phyloP scores from a whole-genome alignment of 2,113 vertebrate species.

The Myrmecobius fasciatus region DNA sequence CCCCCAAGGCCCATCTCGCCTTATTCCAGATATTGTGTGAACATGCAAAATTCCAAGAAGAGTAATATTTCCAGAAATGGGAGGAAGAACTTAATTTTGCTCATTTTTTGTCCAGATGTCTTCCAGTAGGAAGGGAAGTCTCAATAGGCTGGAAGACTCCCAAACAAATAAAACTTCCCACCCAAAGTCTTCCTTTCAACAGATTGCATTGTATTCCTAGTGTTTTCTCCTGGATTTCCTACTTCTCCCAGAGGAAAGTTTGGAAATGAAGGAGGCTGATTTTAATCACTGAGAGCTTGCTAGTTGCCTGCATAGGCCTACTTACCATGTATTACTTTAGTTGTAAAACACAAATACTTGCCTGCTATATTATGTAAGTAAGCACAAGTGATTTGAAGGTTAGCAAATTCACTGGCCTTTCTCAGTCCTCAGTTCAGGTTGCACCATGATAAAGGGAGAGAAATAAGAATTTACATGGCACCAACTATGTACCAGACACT shows the following conservation, averaged over 20 bases:
- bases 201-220: conserved; percentile 50
- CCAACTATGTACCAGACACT: not conserved
- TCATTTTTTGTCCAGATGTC: conserved; percentile 74
- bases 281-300: not conserved
- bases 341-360: not conserved
- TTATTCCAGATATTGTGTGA: conserved; percentile 60
- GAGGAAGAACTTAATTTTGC: conserved; percentile 70
- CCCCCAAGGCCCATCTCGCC: conserved; percentile 56
- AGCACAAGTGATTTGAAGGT: not conserved
- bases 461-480: not conserved
- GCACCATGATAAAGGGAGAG: not conserved
- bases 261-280: not conserved
- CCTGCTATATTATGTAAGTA: not conserved
- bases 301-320: not conserved
- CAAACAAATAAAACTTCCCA: conserved; percentile 70
- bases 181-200: conserved; percentile 62
- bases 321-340: not conserved
- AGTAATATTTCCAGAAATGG: conserved; percentile 70
- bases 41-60: conserved; percentile 66
- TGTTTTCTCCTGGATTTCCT: conserved; percentile 20
- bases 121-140: conserved; percentile 72
- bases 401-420: not conserved
- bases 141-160: conserved; percentile 63
- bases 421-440: not conserved
- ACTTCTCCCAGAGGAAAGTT: not conserved